Conservation (phyloP, 2,797 vertebrate species). For the Gymnoscopelus braueri region DNA sequence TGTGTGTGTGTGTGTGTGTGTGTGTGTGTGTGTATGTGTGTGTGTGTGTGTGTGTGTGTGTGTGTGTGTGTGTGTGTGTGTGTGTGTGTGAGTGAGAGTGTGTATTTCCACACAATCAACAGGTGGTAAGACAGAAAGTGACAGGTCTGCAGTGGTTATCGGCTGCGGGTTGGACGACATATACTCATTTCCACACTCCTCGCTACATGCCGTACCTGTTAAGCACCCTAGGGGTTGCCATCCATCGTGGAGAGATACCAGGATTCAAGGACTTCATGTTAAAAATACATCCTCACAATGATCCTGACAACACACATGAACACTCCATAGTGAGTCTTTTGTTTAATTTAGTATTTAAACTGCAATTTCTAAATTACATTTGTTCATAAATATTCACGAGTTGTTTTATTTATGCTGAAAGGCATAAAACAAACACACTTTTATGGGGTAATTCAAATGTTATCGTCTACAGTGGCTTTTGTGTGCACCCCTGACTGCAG, state of each 20-base stretch:
- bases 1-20: too few relatives aligned
- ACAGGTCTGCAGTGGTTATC: constrained; percentile 26
- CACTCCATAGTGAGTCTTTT: constrained; percentile 40
- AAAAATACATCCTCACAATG: constrained; percentile 22
- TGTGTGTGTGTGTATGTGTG: too few relatives aligned
- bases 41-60: too few relatives aligned
- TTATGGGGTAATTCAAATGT: too few relatives aligned
- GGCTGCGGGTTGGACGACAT: constrained; percentile 24
- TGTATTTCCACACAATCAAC: not conserved
- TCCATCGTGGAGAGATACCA: constrained; percentile 44
- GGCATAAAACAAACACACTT: too few relatives aligned
- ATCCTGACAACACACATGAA: constrained; percentile 3
- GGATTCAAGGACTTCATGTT: constrained; percentile 37
- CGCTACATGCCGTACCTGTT: constrained; percentile 33
- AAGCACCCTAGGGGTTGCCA: constrained; percentile 38
- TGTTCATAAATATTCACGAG: too few relatives aligned
- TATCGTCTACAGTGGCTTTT: too few relatives aligned
- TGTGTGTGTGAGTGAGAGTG: too few relatives aligned
- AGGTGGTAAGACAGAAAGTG: constrained; percentile 7
- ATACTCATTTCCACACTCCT: not conserved
- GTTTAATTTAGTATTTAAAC: not conserved
- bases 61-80: too few relatives aligned
- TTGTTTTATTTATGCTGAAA: too few relatives aligned
- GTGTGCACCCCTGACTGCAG: too few relatives aligned
- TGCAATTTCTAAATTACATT: too few relatives aligned